Conservation (phyloP, 2,888 invertebrate genomes). For the Eilema sororculum region DNA sequence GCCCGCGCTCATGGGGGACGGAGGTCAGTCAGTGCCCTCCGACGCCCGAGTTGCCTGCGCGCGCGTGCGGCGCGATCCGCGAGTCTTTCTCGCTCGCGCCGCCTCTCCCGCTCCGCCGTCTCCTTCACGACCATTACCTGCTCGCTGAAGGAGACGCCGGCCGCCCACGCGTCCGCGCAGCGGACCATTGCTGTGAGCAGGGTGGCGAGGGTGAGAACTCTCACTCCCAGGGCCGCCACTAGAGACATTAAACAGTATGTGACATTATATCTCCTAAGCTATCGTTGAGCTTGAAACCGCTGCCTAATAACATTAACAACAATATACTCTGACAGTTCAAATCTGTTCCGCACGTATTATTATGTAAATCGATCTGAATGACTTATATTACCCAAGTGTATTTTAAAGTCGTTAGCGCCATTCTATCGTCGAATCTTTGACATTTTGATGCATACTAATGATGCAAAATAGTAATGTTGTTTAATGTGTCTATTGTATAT, state of each 20-base stretch:
- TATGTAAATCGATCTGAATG: constrained; percentile 27
- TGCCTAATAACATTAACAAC: constrained; percentile 32
- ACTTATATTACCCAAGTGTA: constrained; percentile 30
- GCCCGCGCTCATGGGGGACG: no score
- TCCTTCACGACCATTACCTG: no score
- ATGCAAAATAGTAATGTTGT: not conserved
- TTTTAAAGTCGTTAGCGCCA: constrained; percentile 26
- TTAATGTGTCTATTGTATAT: not conserved
- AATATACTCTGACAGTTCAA: constrained; percentile 26
- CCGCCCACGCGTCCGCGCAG: no score
- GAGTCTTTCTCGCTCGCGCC: no score
- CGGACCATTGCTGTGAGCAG: no score
- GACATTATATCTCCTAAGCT: constrained; percentile 41
- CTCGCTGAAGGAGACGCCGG: no score
- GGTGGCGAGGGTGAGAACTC: no score
- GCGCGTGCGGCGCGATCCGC: no score
- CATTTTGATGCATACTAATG: not conserved
- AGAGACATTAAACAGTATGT: not conserved
- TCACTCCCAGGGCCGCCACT: no score
- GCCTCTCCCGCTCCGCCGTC: no score
- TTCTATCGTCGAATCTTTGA: not conserved
- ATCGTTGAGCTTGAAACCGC: constrained; percentile 28
- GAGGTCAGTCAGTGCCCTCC: no score
- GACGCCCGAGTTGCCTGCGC: no score
- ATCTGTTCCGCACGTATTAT: constrained; percentile 22